Evolutionary conservation across 1,140 invertebrate species (phyloP).

Genomic region (Bemisia tabaci): DNA sequence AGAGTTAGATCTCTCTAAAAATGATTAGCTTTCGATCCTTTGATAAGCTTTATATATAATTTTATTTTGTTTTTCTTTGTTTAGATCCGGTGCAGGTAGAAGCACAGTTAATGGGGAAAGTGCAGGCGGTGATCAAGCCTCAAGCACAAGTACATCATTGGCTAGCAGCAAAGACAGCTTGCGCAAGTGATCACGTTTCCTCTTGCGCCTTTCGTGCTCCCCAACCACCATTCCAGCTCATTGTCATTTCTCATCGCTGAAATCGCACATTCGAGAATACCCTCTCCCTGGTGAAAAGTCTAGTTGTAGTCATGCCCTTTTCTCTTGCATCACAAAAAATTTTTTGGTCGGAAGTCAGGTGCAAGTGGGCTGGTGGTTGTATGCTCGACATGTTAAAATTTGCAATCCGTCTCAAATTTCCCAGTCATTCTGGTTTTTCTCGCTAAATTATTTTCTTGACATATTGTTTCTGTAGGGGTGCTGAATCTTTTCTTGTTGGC

Average conservation of each 20-base stretch:
- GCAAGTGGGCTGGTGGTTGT: background rate
- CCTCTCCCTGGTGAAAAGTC: background rate
- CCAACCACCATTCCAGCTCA: too few relatives aligned
- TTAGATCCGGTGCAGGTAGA: background rate
- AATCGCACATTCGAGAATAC: background rate
- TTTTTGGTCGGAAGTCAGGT: background rate
- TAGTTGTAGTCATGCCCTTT: background rate
- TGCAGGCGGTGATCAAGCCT: constrained; percentile 21
- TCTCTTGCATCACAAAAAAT: background rate
- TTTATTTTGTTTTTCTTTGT: too few relatives aligned
- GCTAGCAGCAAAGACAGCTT: constrained; percentile 41
- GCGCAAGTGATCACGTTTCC: constrained; percentile 32
- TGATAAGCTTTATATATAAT: too few relatives aligned
- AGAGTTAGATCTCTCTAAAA: too few relatives aligned
- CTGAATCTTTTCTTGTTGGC: too few relatives aligned
- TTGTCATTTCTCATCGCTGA: background rate
- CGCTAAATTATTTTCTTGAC: too few relatives aligned
- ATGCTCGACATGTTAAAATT: too few relatives aligned
- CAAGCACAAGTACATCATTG: constrained; percentile 37
- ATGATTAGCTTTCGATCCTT: too few relatives aligned
- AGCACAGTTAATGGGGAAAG: constrained; percentile 21
- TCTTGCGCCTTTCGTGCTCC: background rate
- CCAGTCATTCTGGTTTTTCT: too few relatives aligned
- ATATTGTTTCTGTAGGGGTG: too few relatives aligned
- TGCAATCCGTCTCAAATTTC: too few relatives aligned